Base-by-base conservation (phyloP, 2,113 vertebrate species). In the Bungarus multicinctus region DNA sequence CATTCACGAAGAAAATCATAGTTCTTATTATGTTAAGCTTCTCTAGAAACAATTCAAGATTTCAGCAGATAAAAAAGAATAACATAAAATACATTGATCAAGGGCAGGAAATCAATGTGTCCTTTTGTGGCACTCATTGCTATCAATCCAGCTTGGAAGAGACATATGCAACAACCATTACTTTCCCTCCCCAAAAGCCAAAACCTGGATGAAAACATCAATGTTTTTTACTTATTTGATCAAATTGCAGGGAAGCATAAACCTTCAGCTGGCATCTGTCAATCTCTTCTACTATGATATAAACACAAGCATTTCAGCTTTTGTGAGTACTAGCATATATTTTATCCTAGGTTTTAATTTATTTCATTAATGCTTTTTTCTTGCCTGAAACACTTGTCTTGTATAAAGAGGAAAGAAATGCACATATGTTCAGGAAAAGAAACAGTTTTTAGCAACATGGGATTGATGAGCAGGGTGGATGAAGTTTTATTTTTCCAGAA, bases 301-400 rank as follows among this genome's bases (percentile, higher is more conserved):
- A n/a, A 94, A 64, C 0, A 0, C 60, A 95, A 55, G 64, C 74
- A 91, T 50, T 57, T 27, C 30, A 86, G 0, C 7, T 64, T 14
- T 91, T 93, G 91, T 92, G 90, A 89, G 92, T 87, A 88, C 90
- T 93, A 93, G 89, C 50, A 96, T 95, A 95, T 95, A 95, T 94
- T 97, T 95, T 94, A 20, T 95, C 96, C 95, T 93, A 95, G 93
- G 93, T 39, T 45, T 89, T 34, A 93, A 89, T 54, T 94, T 96
- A 96, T 94, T 91, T 95, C 93, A 87, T 95, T 95, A 90, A 54
- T 45, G 91, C 55, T 88, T 88, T 60, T 93, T 90, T 93, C 39
- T 89, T 85, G 94, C 93, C 94, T 45, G 91, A 14, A n/a, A 93
- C 74, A 94, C 60, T 94, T 81, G 39, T 93, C 55, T 90, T 1